A percentile compares a stretch with the other conserved stretches of the same genome.
Conservation (phyloP, 2,888 invertebrate species). For the Netelia inedita region DNA sequence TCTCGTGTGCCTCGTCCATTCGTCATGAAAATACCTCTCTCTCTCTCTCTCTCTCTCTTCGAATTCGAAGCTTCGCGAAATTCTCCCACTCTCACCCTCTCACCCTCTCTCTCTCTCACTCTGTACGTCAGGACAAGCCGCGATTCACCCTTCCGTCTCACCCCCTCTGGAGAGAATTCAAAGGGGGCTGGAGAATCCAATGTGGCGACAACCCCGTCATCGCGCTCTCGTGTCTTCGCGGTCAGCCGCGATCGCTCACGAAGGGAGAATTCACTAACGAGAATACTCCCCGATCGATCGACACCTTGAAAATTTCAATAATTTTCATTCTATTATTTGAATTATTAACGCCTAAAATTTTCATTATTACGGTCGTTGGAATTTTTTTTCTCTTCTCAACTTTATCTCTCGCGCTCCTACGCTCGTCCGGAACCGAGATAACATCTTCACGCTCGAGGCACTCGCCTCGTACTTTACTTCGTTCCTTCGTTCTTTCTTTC, state of each 20-base stretch:
- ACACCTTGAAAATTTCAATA: neutral
- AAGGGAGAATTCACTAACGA: conserved; percentile 60
- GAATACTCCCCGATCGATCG: conserved; percentile 18
- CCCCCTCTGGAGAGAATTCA: conserved; percentile 22
- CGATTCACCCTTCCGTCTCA: conserved; percentile 3
- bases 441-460: conserved; percentile 66
- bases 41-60: conserved; percentile 37
- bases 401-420: conserved; percentile 25
- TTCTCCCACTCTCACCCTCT: conserved; percentile 27
- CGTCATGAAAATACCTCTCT: conserved; percentile 76
- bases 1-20: conserved; percentile 72
- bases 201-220: conserved; percentile 34
- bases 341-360: neutral
- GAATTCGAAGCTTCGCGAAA: conserved; percentile 55
- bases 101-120: conserved; percentile 35
- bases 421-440: conserved; percentile 63
- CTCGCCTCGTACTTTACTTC: conserved; percentile 56
- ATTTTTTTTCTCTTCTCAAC: conserved; percentile 22
- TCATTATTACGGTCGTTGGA: neutral
- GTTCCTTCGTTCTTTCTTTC: conserved; percentile 23
- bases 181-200: conserved; percentile 51
- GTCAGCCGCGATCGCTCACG: conserved; percentile 50
- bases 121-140: conserved; percentile 35
- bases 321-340: neutral
- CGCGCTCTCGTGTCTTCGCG: conserved; percentile 62